phyloP scores from a whole-genome alignment of 1,140 invertebrate genomes.

The Eumeta japonica region DNA sequence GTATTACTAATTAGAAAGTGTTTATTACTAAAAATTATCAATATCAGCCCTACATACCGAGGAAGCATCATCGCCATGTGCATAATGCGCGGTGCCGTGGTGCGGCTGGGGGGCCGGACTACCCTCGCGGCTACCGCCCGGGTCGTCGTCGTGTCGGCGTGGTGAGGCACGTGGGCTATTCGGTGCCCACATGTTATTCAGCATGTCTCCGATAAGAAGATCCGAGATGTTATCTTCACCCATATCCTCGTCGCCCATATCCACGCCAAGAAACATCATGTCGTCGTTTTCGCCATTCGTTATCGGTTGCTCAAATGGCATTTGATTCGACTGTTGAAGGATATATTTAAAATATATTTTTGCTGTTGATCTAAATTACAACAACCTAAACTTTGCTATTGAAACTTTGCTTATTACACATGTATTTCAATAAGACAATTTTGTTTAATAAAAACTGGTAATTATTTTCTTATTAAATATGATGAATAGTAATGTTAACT shows the following conservation, averaged over 20 bases:
- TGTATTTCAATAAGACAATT: neutral
- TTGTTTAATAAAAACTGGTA: neutral
- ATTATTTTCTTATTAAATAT: neutral
- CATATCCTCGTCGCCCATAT: slow-evolving; percentile 74
- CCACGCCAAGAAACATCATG: slow-evolving; percentile 65
- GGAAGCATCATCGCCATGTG: slow-evolving; percentile 20
- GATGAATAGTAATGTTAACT: too few relatives aligned
- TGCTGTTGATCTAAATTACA: neutral
- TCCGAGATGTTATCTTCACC: slow-evolving; percentile 73
- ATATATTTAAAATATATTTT: neutral
- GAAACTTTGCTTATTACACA: neutral
- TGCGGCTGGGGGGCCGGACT: slow-evolving; percentile 30
- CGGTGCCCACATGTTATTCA: slow-evolving; percentile 61
- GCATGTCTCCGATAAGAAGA: slow-evolving; percentile 42
- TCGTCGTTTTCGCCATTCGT: slow-evolving; percentile 76
- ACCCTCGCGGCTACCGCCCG: slow-evolving; percentile 19
- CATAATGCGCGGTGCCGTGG: slow-evolving; percentile 23
- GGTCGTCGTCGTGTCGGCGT: slow-evolving; percentile 49
- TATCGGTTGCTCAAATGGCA: slow-evolving; percentile 80
- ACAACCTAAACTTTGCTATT: neutral
- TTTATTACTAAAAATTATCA: neutral
- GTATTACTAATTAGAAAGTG: too few relatives aligned
- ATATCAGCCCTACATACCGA: slow-evolving; percentile 5
- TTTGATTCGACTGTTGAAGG: slow-evolving; percentile 80
- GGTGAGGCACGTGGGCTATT: slow-evolving; percentile 54